Base-by-base conservation (phyloP, 2,113 vertebrate species). In the Lota lota region DNA sequence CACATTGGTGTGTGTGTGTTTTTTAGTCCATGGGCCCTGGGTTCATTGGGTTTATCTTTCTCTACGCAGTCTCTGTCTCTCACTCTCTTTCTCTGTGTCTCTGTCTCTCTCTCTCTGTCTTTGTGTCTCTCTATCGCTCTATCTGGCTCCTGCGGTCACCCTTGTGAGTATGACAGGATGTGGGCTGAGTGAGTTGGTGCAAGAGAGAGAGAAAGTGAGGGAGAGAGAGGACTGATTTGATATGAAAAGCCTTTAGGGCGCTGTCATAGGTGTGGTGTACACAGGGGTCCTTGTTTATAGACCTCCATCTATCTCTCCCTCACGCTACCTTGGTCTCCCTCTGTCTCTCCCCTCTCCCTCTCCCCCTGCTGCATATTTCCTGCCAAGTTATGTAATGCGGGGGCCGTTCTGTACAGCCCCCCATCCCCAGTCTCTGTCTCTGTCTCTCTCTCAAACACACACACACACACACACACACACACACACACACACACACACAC, bases 371-470 rank as follows among this genome's bases (percentile, higher is more conserved):
- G 77, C 85, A 83, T 76, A 80, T 90, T 88, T 92, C 89, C 85
- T 88, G 77, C 66, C 20, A 18, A 63, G 78, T 91, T 91, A 90
- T 91, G 84, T 87, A 91, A 90, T 84, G 76, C 40, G 71, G 86
- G 70, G 83, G 83, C 75, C 11, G 72, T 72, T 81, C 64, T 28
- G 63, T 82, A 59, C 51, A 33, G 61, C 68, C 70, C 54, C 40
- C 50, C 57, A 5, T 53, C 36, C 22, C 51, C 53, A 56, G 61
- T 66, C 69, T 79, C 74, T 67, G 24, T 12, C 24, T 67, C 22
- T 56, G 4, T 1, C 28, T 17, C 63, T 21, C 56, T 58, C 65
- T 61, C 75, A 61, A 58, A 74, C 21, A 75, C 80, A 18, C 63
- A 36, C 50, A 61, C 65, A 64, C 28, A 4, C 28, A 18, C 63